Percentiles rank a stretch among this genome's conserved stretches.
These are phyloP conservation scores for Pemphredon lugubris DNA, from an alignment of 2,888 invertebrate genomes.

Conservation along the genomic window DNA sequence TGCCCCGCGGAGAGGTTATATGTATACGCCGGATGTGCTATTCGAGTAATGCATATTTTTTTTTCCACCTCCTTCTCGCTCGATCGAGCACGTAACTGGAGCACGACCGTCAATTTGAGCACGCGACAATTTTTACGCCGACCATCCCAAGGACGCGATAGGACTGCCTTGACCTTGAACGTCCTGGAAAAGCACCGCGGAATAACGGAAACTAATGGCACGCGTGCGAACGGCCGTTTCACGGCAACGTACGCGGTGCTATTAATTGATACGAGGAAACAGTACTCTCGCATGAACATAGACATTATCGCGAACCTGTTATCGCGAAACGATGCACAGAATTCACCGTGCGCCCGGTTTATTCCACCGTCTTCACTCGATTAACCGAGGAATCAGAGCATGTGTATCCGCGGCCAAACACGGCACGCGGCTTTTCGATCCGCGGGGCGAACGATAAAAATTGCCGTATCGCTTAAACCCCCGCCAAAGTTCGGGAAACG, in stretches of 20 bases:
- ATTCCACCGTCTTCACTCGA: not conserved
- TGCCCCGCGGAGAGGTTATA: not conserved
- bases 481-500: not conserved
- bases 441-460: constrained; percentile 1
- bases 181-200: too few species aligned
- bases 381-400: constrained; percentile 38
- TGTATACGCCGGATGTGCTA: not conserved
- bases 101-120: constrained; percentile 13
- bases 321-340: not conserved
- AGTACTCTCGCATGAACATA: not conserved
- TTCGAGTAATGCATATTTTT: not conserved
- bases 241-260: too few species aligned
- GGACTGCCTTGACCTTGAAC: not conserved
- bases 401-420: not conserved
- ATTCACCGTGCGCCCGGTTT: not conserved
- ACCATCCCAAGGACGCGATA: constrained; percentile 20
- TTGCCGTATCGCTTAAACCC: constrained; percentile 4
- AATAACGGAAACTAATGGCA: too few species aligned
- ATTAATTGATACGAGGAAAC: not conserved
- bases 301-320: not conserved
- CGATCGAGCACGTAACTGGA: constrained; percentile 32
- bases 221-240: too few species aligned
- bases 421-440: not conserved
- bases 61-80: constrained; percentile 21
- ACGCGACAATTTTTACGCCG: constrained; percentile 14